Percentiles rank a stretch among this genome's conserved stretches.
Conservation (phyloP, 2,113 vertebrate species). For the Periophthalmodon schlosseri region DNA sequence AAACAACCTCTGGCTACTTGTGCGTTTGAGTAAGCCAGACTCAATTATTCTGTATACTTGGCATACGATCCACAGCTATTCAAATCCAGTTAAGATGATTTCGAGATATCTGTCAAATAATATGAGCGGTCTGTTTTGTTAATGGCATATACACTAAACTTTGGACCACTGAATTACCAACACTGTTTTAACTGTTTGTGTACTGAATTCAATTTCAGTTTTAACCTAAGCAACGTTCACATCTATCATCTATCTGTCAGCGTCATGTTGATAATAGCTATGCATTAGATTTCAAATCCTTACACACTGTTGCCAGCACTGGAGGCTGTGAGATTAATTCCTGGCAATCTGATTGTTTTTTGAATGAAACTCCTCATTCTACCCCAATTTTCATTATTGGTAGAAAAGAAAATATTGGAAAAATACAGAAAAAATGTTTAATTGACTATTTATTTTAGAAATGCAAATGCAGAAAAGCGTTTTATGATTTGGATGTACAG, state of each 20-base stretch:
- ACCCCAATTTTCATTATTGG: too few species aligned
- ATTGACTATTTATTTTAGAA: too few species aligned
- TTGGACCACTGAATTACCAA: too few species aligned
- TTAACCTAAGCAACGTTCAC: background rate
- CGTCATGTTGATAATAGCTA: background rate
- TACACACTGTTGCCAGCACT: too few species aligned
- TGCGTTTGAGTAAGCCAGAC: background rate
- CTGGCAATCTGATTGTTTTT: too few species aligned
- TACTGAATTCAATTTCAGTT: background rate
- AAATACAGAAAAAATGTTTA: too few species aligned
- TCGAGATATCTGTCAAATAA: background rate
- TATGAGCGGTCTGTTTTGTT: background rate
- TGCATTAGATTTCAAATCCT: background rate
- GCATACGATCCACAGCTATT: background rate
- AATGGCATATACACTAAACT: background rate
- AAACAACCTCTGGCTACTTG: background rate
- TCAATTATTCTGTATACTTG: background rate
- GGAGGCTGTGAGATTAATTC: too few species aligned
- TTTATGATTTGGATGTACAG: too few species aligned
- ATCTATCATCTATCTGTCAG: background rate
- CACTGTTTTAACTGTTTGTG: background rate
- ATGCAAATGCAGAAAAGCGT: too few species aligned
- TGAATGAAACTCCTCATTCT: too few species aligned
- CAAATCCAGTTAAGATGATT: constrained; percentile 1
- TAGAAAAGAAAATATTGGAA: too few species aligned